These are phyloP conservation scores for Dolichopus griseipennis DNA, from an alignment of 2,888 invertebrate species.

Conservation along the genomic window DNA sequence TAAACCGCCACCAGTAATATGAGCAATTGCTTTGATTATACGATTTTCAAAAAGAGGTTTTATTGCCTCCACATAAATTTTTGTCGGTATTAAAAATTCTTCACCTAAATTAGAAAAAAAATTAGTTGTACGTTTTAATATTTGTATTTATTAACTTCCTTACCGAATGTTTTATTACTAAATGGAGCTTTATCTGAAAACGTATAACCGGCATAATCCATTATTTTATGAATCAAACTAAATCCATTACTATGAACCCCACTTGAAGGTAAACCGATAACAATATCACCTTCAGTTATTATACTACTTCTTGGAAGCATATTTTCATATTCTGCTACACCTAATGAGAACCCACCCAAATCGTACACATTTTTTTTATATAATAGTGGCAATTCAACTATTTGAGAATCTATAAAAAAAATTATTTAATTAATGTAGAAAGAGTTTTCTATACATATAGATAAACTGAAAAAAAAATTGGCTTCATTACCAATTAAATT, in stretches of 20 bases:
- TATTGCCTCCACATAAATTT: slow-evolving; percentile 75
- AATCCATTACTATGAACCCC: slow-evolving; percentile 97
- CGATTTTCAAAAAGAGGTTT: slow-evolving; percentile 61
- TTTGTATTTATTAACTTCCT: slow-evolving; percentile 22
- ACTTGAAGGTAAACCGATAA: slow-evolving; percentile 83
- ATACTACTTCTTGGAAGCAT: slow-evolving; percentile 65
- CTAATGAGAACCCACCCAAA: slow-evolving; percentile 92
- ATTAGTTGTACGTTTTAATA: slow-evolving; percentile 4
- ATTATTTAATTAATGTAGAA: neutral
- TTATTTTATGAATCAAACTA: slow-evolving; percentile 79
- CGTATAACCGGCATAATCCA: slow-evolving; percentile 59
- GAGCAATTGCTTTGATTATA: slow-evolving; percentile 80
- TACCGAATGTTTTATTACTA: slow-evolving; percentile 66
- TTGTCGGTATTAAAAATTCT: slow-evolving; percentile 81
- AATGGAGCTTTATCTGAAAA: slow-evolving; percentile 65
- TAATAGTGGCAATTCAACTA: slow-evolving; percentile 92
- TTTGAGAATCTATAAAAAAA: slow-evolving; percentile 65
- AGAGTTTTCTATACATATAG: neutral
- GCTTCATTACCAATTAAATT: slow-evolving; percentile 68
- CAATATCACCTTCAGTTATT: slow-evolving; percentile 66
- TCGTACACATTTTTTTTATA: slow-evolving; percentile 83
- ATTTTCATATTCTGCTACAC: slow-evolving; percentile 70
- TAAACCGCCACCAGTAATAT: slow-evolving; percentile 94
- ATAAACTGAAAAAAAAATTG: neutral
- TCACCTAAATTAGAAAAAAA: slow-evolving; percentile 52